These are phyloP conservation scores for Nesogale talazaci DNA, from an alignment of 2,113 vertebrate species.

Conservation along the genomic window DNA sequence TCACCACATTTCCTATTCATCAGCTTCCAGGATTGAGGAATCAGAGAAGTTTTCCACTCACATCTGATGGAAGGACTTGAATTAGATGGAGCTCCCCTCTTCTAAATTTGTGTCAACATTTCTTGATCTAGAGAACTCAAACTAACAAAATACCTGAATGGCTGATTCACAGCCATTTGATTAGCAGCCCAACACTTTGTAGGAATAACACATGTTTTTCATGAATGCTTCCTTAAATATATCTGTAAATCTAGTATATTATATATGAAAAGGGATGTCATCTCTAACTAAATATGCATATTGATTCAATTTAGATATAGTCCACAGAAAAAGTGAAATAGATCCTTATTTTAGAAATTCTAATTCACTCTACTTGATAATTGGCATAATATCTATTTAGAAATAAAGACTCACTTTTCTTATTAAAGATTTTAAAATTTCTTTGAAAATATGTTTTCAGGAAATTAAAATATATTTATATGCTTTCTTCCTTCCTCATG, in stretches of 20 bases:
- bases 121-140: too few relatives aligned
- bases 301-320: not conserved
- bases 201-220: too few relatives aligned
- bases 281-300: not conserved
- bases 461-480: not conserved
- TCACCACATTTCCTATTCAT: too few relatives aligned
- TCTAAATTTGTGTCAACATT: too few relatives aligned
- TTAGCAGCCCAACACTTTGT: too few relatives aligned
- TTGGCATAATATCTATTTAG: not conserved
- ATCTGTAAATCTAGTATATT: not conserved
- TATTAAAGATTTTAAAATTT: not conserved
- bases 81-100: too few relatives aligned
- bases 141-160: too few relatives aligned
- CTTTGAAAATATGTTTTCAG: not conserved
- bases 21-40: too few relatives aligned
- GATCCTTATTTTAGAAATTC: not conserved
- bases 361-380: not conserved
- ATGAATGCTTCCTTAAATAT: too few relatives aligned
- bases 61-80: too few relatives aligned
- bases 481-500: not conserved
- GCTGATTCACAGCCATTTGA: too few relatives aligned
- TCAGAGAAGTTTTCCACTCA: too few relatives aligned
- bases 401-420: not conserved
- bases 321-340: not conserved
- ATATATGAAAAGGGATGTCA: not conserved